Base-by-base conservation (phyloP, 2,888 invertebrate genomes). In the Gymnoscelis rufifasciata region DNA sequence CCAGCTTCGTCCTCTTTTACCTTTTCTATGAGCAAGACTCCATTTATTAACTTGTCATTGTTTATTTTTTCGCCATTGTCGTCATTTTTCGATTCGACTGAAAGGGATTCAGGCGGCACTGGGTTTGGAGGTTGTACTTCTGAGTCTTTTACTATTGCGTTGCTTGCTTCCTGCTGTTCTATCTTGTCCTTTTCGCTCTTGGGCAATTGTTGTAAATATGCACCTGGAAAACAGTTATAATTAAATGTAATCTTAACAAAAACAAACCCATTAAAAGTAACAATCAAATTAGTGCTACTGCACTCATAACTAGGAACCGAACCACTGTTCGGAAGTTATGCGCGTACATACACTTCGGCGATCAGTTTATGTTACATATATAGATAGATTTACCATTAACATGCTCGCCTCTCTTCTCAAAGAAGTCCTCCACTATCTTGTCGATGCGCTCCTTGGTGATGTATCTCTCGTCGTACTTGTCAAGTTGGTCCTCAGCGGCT, bases 401-500 rank as follows among this genome's bases (percentile, higher is more conserved):
- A 48, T 77, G 76, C 27, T 45, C 50, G 10, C 74, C 71, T 52
- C 66, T 66, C 29, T 79, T 74, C 50, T 87, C 71, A 43, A 87
- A 86, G 72, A 87, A 87, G 50, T 87, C 87, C 28, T 84, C 82
- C 0, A 86, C 84, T 2, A 84, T 84, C 52, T 83, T 77, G 43
- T 83, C 80, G 11, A 84, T 88, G 6, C 71, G 68, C 31, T 82
- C 86, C 54, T 78, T 76, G 2, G 83, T 83, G 45, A 80, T 77
- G 47, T 63, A 70, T 12, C 72, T 74, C 2, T 82, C 83, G 31
- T 84, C 86, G 52, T 81, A 79, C 26, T 72, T 71, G 38, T 83
- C 83, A 0, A 66, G 55, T 10, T 73, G 71, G 23, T 57, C 76
- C 61, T 94, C 94, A 0, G 92, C 92, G 0, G 93, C 94, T 70